Percentiles rank a stretch among this genome's conserved stretches.
phyloP scores from a whole-genome alignment of 2,888 invertebrate genomes.

The Idaea aversata region DNA sequence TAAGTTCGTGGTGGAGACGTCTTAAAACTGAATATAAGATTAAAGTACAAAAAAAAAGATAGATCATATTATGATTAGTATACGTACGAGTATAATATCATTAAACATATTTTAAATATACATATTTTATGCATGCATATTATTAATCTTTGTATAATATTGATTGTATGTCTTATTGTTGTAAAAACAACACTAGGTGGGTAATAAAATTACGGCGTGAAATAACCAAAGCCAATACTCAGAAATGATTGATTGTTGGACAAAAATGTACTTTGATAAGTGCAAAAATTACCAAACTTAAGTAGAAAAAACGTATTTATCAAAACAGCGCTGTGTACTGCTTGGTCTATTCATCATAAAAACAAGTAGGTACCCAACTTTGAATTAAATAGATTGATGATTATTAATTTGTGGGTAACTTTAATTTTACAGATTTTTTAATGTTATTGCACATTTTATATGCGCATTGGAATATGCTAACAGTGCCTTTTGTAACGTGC shows the following conservation, averaged over 20 bases:
- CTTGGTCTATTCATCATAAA: background rate
- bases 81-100: constrained; percentile 4
- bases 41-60: constrained; percentile 18
- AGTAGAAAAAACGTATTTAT: background rate
- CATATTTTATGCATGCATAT: constrained; percentile 6
- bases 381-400: background rate
- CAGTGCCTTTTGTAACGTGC: constrained; percentile 48
- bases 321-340: background rate
- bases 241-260: constrained; percentile 47
- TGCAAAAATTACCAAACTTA: constrained; percentile 15
- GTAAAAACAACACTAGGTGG: constrained; percentile 32
- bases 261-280: constrained; percentile 29
- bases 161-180: constrained; percentile 11
- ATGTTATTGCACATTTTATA: constrained; percentile 21
- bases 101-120: constrained; percentile 10
- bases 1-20: background rate
- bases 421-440: constrained; percentile 14
- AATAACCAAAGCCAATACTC: constrained; percentile 67
- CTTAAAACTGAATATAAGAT: constrained; percentile 13
- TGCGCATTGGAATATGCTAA: constrained; percentile 21
- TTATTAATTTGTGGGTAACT: background rate
- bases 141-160: constrained; percentile 10
- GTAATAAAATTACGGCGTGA: constrained; percentile 65
- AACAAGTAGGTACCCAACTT: background rate
- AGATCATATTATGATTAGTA: background rate